These are phyloP conservation scores for Trachurus trachurus DNA, from an alignment of 2,797 vertebrate species.

Conservation along the genomic window DNA sequence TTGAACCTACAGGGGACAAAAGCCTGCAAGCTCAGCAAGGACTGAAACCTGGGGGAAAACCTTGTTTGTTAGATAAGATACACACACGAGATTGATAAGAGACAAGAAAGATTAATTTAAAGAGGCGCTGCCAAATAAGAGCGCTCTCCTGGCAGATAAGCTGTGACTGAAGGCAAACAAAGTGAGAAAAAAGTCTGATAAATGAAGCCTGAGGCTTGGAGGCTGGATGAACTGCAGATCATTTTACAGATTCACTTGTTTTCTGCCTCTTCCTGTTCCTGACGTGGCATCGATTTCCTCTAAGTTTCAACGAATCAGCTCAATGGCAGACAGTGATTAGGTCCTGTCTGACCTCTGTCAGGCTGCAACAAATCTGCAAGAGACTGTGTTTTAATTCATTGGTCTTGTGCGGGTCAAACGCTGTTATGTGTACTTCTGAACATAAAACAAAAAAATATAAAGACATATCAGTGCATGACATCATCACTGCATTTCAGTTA, in stretches of 20 bases:
- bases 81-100: not conserved
- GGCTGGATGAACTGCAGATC: not conserved
- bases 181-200: not conserved
- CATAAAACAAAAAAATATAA: not conserved
- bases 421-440: not conserved
- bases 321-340: slow-evolving; percentile 23
- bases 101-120: not conserved
- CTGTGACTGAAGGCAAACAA: not conserved
- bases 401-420: too few relatives aligned
- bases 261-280: not conserved
- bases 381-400: not conserved
- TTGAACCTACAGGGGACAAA: slow-evolving; percentile 92
- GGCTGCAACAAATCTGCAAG: not conserved
- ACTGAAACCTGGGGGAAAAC: slow-evolving; percentile 4
- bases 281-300: slow-evolving; percentile 7
- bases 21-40: slow-evolving; percentile 68
- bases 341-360: slow-evolving; percentile 26
- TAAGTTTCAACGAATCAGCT: slow-evolving; percentile 26
- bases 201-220: not conserved
- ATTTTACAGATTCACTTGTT: slow-evolving; percentile 1
- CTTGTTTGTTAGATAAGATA: not conserved
- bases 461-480: not conserved
- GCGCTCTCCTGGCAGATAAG: not conserved
- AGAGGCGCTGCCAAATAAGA: not conserved
- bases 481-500: not conserved